phyloP scores from a whole-genome alignment of 2,113 vertebrate species.

The Notarius quadriscutis region DNA sequence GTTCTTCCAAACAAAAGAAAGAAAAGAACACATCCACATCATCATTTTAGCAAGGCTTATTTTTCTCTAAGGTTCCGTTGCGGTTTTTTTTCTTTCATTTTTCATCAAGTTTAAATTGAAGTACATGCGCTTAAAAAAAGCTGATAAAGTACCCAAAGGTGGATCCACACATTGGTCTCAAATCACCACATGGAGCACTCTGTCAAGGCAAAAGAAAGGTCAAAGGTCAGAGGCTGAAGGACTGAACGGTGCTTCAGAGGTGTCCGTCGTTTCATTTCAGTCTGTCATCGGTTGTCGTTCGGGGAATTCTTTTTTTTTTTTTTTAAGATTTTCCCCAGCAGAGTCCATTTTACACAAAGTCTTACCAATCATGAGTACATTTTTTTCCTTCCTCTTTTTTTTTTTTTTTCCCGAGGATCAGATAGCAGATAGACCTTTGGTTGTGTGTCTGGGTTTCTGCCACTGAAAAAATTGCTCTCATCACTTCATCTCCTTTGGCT shows the following conservation, averaged over 20 bases:
- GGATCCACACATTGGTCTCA: slow-evolving; percentile 75
- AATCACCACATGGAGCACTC: slow-evolving; percentile 82
- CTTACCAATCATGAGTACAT: slow-evolving; percentile 52
- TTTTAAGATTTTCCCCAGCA: slow-evolving; percentile 53
- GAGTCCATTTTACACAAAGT: slow-evolving; percentile 46
- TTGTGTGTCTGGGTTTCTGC: slow-evolving; percentile 61
- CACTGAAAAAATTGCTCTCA: slow-evolving; percentile 61
- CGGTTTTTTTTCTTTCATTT: slow-evolving; percentile 63
- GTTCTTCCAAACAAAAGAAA: slow-evolving; percentile 82
- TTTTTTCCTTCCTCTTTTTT: background rate
- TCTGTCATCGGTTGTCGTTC: slow-evolving; percentile 45
- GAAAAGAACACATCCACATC: slow-evolving; percentile 83
- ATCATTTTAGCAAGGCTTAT: slow-evolving; percentile 77
- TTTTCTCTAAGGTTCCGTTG: slow-evolving; percentile 71
- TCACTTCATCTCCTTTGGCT: slow-evolving; percentile 84
- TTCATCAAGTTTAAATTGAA: slow-evolving; percentile 66
- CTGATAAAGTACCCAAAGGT: slow-evolving; percentile 78
- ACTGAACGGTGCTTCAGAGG: slow-evolving; percentile 70
- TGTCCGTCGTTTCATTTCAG: slow-evolving; percentile 45
- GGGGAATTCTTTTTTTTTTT: slow-evolving; percentile 37
- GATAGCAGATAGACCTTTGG: slow-evolving; percentile 61
- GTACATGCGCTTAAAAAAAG: slow-evolving; percentile 80
- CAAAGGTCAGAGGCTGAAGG: slow-evolving; percentile 67
- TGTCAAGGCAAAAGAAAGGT: slow-evolving; percentile 79
- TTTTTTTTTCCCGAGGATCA: slow-evolving; percentile 24